Conservation (phyloP, 2,797 vertebrate species). For the Rhinatrema bivittatum region DNA sequence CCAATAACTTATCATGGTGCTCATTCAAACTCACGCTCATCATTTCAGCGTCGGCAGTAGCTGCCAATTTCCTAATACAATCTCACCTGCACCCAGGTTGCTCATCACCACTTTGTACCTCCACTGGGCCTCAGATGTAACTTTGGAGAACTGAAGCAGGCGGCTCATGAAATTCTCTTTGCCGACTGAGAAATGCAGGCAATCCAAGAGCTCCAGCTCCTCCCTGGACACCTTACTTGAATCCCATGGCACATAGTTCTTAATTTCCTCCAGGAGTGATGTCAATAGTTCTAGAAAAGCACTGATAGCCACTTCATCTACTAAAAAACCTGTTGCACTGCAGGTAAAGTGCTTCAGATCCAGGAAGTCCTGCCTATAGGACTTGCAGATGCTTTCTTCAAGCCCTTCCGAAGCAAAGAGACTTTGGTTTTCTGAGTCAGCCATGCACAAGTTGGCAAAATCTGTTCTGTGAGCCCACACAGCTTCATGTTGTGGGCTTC, state of each 20-base stretch:
- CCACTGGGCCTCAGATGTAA: constrained; percentile 90
- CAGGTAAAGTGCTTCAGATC: constrained; percentile 69
- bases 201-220: constrained; percentile 57
- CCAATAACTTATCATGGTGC: too few relatives aligned
- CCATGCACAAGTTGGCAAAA: too few relatives aligned
- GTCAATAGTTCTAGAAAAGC: constrained; percentile 80
- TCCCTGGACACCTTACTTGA: constrained; percentile 31
- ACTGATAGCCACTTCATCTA: constrained; percentile 66
- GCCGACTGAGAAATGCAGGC: constrained; percentile 63
- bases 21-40: too few relatives aligned
- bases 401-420: neutral
- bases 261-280: constrained; percentile 73
- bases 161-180: constrained; percentile 65
- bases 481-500: constrained; percentile 31
- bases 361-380: constrained; percentile 35
- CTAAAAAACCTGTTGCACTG: constrained; percentile 74
- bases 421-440: neutral
- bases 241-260: constrained; percentile 38
- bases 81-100: constrained; percentile 64
- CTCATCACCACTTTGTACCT: constrained; percentile 84
- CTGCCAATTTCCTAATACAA: too few relatives aligned
- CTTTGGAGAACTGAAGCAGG: constrained; percentile 75
- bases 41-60: too few relatives aligned
- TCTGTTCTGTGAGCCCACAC: neutral
- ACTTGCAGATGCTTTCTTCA: constrained; percentile 10